A percentile compares a stretch with the other conserved stretches of the same genome.
phyloP scores from a whole-genome alignment of 2,113 vertebrate species.

The Proterorhinus semilunaris region DNA sequence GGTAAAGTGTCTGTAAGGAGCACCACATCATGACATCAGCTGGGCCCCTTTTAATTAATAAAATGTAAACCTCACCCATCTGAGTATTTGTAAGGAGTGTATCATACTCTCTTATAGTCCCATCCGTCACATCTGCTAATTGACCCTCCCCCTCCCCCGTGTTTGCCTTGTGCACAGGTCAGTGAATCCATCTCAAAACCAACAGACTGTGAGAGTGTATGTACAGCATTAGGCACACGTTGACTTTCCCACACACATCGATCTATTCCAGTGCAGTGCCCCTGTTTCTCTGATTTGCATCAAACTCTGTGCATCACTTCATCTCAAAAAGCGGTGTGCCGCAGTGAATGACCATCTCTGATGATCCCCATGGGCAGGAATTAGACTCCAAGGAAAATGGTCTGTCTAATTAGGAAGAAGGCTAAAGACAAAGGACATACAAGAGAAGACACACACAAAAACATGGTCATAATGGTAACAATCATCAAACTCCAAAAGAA shows the following conservation, averaged over 20 bases:
- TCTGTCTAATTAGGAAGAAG: not conserved
- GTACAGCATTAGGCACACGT: conserved; percentile 42
- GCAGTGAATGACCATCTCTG: not conserved
- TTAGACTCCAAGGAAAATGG: not conserved
- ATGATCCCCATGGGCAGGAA: not conserved
- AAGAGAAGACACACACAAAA: not conserved
- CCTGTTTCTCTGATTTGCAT: conserved; percentile 22
- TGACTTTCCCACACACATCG: conserved; percentile 55
- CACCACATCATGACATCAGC: too few species aligned
- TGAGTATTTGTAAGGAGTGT: conserved; percentile 13
- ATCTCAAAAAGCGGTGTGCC: conserved; percentile 2
- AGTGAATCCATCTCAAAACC: conserved; percentile 31
- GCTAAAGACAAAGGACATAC: not conserved
- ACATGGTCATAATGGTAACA: too few species aligned
- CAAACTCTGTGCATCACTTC: not conserved
- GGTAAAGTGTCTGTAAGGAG: too few species aligned
- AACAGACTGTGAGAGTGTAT: conserved; percentile 11
- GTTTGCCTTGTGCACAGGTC: conserved; percentile 58
- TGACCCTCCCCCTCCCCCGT: conserved; percentile 18
- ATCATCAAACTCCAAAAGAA: too few species aligned
- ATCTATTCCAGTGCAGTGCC: conserved; percentile 22
- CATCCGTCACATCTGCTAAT: conserved; percentile 18
- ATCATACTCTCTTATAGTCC: not conserved
- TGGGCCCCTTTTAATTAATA: not conserved
- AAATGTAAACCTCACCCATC: conserved; percentile 5